These are phyloP conservation scores for Protula sp. DNA, from an alignment of 2,888 invertebrate genomes.

Conservation along the genomic window DNA sequence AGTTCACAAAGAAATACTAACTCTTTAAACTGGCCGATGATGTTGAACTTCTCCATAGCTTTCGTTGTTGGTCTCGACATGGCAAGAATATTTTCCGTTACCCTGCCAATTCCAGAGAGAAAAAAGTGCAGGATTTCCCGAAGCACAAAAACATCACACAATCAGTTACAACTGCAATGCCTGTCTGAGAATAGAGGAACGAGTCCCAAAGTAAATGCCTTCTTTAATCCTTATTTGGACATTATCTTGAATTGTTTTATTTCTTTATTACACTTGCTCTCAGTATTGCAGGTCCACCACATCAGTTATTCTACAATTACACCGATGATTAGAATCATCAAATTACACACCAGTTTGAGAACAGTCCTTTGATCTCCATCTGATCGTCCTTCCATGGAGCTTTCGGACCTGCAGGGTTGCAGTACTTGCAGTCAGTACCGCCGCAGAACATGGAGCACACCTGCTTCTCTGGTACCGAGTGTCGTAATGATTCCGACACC, in stretches of 20 bases:
- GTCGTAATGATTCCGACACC: constrained; percentile 48
- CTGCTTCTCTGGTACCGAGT: constrained; percentile 63
- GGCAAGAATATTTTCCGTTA: constrained; percentile 80
- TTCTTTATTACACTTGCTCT: too few relatives aligned
- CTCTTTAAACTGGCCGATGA: constrained; percentile 72
- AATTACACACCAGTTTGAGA: constrained; percentile 75
- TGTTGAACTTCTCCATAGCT: constrained; percentile 68
- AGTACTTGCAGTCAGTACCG: constrained; percentile 76
- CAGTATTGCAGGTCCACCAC: too few relatives aligned
- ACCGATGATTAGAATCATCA: too few relatives aligned
- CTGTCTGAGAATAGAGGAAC: too few relatives aligned
- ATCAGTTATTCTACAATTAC: too few relatives aligned
- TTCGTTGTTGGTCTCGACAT: constrained; percentile 80
- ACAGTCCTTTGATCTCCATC: constrained; percentile 72
- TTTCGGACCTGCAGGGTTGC: constrained; percentile 62
- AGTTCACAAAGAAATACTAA: too few relatives aligned
- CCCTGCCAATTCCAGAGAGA: constrained; percentile 59
- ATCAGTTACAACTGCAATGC: too few relatives aligned
- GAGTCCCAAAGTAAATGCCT: too few relatives aligned
- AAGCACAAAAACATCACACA: too few relatives aligned
- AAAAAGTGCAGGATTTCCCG: too few relatives aligned
- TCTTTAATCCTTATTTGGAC: too few relatives aligned
- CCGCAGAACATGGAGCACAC: constrained; percentile 82
- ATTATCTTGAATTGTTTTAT: too few relatives aligned
- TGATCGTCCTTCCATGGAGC: constrained; percentile 59